Evolutionary conservation across 2,797 vertebrate genomes (phyloP).

Genomic region (Nothura maculosa): DNA sequence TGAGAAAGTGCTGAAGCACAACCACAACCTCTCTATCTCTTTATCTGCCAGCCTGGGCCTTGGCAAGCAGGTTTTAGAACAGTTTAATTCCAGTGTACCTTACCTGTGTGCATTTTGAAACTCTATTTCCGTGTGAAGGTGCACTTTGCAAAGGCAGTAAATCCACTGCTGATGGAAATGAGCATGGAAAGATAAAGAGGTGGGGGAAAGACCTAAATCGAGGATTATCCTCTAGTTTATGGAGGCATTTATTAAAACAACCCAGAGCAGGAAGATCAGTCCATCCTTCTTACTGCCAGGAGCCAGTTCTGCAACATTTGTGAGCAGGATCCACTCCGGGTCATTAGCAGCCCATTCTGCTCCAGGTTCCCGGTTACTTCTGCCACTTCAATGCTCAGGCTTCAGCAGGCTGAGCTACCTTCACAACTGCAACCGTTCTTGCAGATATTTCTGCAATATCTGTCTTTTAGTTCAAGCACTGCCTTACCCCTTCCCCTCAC

Average conservation of each 20-base stretch:
- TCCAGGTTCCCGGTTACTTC: neutral
- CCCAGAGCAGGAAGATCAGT: neutral
- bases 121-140: slow-evolving; percentile 41
- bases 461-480: rapidly evolving
- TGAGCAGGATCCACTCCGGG: neutral
- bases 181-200: neutral
- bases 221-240: slow-evolving; percentile 3
- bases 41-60: slow-evolving; percentile 25
- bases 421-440: neutral
- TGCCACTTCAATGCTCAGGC: neutral
- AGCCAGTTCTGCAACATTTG: neutral
- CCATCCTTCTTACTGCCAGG: neutral
- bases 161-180: slow-evolving; percentile 7
- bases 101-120: slow-evolving; percentile 52
- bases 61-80: slow-evolving; percentile 53
- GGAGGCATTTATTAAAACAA: slow-evolving; percentile 1
- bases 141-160: slow-evolving; percentile 40
- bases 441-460: neutral
- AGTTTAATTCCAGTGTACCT: slow-evolving; percentile 27
- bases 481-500: neutral
- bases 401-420: rapidly evolving
- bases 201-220: neutral
- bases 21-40: slow-evolving; percentile 20
- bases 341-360: neutral
- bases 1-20: slow-evolving; percentile 3